Conservation (phyloP, 1,140 invertebrate genomes). For the Zaprionus inermis region DNA sequence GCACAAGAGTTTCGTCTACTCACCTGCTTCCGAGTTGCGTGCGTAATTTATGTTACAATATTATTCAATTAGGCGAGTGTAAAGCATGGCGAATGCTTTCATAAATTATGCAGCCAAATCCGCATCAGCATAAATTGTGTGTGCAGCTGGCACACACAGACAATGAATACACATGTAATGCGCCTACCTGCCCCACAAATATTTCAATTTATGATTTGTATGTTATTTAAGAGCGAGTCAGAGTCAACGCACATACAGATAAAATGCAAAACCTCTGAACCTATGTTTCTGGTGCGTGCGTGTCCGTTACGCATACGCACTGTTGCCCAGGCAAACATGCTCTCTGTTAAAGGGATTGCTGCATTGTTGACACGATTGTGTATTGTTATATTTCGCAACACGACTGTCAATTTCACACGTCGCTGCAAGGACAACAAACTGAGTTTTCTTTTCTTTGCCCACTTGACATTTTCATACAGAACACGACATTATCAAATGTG, state of each 20-base stretch:
- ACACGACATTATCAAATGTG: constrained; percentile 55
- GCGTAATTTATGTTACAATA: constrained; percentile 57
- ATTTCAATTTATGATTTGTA: neutral
- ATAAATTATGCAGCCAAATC: constrained; percentile 52
- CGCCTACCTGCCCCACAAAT: neutral
- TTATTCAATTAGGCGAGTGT: constrained; percentile 60
- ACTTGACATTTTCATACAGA: constrained; percentile 44
- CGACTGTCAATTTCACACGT: constrained; percentile 77
- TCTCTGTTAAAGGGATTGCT: constrained; percentile 20
- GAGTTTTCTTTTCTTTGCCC: constrained; percentile 21
- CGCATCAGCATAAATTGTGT: constrained; percentile 53
- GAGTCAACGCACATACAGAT: neutral
- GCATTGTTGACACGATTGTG: neutral
- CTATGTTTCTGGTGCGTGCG: constrained; percentile 3
- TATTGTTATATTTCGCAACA: constrained; percentile 39
- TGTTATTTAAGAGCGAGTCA: neutral
- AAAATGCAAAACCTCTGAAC: neutral
- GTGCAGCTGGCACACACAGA: constrained; percentile 42
- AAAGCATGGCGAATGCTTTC: constrained; percentile 35
- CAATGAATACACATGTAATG: constrained; percentile 40
- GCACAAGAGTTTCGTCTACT: constrained; percentile 1
- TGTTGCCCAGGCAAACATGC: constrained; percentile 1
- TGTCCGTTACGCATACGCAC: constrained; percentile 28
- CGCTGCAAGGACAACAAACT: constrained; percentile 57
- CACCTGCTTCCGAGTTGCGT: constrained; percentile 21